phyloP scores from a whole-genome alignment of 2,797 vertebrate genomes.

The Phalanger gymnotis region DNA sequence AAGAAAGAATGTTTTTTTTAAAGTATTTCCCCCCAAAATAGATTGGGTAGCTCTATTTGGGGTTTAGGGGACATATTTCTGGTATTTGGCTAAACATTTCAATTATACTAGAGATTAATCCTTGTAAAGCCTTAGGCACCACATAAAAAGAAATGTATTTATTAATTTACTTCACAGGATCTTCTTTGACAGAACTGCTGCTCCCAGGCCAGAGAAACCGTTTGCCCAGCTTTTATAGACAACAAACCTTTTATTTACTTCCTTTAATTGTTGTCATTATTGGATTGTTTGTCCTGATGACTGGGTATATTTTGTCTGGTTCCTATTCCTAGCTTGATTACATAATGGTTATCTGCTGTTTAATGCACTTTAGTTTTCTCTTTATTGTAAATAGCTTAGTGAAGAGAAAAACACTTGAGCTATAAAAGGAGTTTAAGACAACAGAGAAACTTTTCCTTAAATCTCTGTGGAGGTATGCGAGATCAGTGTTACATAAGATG shows the following conservation, averaged over 20 bases:
- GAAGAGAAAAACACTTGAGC: not conserved
- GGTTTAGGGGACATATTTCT: not conserved
- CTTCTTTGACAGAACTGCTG: not conserved
- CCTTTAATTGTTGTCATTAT: constrained; percentile 8
- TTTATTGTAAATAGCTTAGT: constrained; percentile 13
- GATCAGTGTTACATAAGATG: not conserved
- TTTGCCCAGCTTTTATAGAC: not conserved
- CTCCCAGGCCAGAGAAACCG: not conserved
- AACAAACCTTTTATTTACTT: constrained; percentile 2
- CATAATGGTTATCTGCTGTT: not conserved
- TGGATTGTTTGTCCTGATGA: not conserved
- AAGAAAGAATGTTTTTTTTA: not conserved
- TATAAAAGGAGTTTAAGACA: constrained; percentile 24
- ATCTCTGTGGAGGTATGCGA: constrained; percentile 9
- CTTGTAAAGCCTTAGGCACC: not conserved
- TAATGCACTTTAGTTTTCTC: constrained; percentile 1
- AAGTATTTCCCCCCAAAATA: not conserved
- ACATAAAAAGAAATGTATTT: not conserved
- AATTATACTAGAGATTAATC: not conserved
- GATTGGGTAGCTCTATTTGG: not conserved
- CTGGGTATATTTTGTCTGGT: constrained; percentile 20
- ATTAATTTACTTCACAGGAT: constrained; percentile 1
- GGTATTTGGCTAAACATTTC: not conserved
- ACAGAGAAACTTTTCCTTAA: not conserved
- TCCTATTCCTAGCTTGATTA: not conserved